These are phyloP conservation scores for Dasysyrphus tricinctus DNA, from an alignment of 2,888 invertebrate genomes.

Conservation along the genomic window DNA sequence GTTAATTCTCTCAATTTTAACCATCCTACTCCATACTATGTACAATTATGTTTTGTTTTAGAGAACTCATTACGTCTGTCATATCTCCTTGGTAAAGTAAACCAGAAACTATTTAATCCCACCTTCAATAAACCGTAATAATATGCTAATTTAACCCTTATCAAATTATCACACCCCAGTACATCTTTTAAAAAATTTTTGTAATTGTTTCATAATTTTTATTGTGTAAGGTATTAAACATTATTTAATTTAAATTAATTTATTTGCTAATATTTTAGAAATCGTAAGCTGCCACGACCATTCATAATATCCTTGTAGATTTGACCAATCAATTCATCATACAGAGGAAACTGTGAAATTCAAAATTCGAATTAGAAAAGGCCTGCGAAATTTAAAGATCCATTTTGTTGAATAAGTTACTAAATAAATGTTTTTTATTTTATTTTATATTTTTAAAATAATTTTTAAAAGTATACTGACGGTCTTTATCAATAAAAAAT, in stretches of 20 bases:
- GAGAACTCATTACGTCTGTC: neutral
- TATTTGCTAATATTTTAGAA: constrained; percentile 41
- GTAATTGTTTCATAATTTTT: neutral
- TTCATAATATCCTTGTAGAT: constrained; percentile 9
- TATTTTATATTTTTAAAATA: constrained; percentile 16
- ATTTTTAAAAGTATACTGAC: constrained; percentile 14
- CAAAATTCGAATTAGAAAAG: neutral
- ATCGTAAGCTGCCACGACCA: constrained; percentile 28
- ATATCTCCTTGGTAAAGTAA: neutral
- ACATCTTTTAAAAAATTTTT: neutral
- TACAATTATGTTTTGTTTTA: neutral
- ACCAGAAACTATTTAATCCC: neutral
- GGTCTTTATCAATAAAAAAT: constrained; percentile 33
- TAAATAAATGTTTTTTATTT: neutral
- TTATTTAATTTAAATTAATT: too few relatives aligned
- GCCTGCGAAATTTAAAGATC: neutral
- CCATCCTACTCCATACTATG: neutral
- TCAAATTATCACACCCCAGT: neutral
- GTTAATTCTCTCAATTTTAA: neutral
- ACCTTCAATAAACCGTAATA: neutral
- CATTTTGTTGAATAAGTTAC: neutral
- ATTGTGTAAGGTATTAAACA: neutral
- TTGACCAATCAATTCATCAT: neutral
- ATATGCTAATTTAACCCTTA: constrained; percentile 1
- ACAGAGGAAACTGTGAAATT: neutral